Conservation (phyloP, 2,113 vertebrate genomes). For the Podiceps cristatus region DNA sequence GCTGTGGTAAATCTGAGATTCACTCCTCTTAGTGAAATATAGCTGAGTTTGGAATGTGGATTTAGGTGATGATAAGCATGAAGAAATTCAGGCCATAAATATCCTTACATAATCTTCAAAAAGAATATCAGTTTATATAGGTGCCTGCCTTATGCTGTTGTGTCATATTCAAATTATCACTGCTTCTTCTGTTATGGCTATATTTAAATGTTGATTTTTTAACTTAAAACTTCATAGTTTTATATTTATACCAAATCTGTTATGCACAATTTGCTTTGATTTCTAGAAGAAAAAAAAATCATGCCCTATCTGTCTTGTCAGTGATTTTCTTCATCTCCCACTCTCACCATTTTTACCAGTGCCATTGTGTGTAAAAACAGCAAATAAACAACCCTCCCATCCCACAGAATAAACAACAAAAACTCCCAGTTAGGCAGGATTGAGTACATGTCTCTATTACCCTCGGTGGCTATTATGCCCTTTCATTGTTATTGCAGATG, state of each 20-base stretch:
- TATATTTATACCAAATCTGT: neutral
- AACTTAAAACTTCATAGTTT: neutral
- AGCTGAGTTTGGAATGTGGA: constrained; percentile 29
- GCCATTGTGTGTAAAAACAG: neutral
- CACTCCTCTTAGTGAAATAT: neutral
- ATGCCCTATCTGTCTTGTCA: neutral
- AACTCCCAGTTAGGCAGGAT: neutral
- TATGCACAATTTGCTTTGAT: neutral
- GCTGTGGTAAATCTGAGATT: constrained; percentile 3
- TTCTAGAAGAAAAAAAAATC: neutral
- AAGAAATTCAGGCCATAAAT: neutral
- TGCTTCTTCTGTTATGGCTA: neutral
- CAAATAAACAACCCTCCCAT: neutral
- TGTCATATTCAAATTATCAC: neutral
- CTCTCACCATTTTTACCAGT: neutral
- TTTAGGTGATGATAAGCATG: neutral
- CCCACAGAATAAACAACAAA: neutral
- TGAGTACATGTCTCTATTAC: neutral
- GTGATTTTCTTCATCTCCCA: neutral
- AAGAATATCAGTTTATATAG: neutral
- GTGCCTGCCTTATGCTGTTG: neutral
- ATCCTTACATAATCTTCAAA: neutral
- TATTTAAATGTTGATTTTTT: constrained; percentile 24
- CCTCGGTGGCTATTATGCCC: neutral
- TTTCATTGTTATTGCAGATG: neutral